Conservation (phyloP, 1,140 invertebrate species). For the Microvelia longipes region DNA sequence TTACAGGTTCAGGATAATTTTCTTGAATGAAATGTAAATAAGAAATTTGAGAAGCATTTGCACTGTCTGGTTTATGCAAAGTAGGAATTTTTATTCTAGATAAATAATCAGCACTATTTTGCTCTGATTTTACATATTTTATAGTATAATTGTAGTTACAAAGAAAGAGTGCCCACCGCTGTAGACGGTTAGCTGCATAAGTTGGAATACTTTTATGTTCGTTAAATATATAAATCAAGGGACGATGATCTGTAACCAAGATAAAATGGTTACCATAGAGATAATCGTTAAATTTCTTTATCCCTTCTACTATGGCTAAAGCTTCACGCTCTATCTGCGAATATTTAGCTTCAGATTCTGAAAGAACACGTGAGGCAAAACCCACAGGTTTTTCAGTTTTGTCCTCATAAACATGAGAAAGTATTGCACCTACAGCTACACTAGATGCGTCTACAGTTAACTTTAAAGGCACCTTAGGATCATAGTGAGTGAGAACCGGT, state of each 20-base stretch:
- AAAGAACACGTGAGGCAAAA: constrained; percentile 30
- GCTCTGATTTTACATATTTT: constrained; percentile 5
- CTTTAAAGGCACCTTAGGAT: constrained; percentile 21
- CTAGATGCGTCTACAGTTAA: constrained; percentile 26
- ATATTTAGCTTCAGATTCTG: constrained; percentile 32
- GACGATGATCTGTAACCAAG: neutral
- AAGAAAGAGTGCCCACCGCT: constrained; percentile 12
- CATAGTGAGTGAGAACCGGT: constrained; percentile 20
- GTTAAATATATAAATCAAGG: neutral
- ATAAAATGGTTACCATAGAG: neutral
- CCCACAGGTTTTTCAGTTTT: constrained; percentile 25
- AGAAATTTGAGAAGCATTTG: neutral
- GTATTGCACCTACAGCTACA: constrained; percentile 26
- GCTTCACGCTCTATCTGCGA: constrained; percentile 37
- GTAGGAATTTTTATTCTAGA: neutral
- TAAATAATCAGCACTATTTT: neutral
- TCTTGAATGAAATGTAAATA: neutral
- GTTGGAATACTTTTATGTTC: constrained; percentile 11
- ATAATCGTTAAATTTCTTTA: constrained; percentile 17
- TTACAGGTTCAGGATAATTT: neutral
- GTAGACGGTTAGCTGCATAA: constrained; percentile 13
- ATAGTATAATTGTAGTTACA: constrained; percentile 12
- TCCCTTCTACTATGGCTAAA: constrained; percentile 32
- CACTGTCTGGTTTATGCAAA: neutral
- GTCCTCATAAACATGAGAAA: constrained; percentile 24